A percentile compares a stretch with the other conserved stretches of the same genome.
Conservation (phyloP, 2,888 invertebrate species). For the Drosophila meridionalis region DNA sequence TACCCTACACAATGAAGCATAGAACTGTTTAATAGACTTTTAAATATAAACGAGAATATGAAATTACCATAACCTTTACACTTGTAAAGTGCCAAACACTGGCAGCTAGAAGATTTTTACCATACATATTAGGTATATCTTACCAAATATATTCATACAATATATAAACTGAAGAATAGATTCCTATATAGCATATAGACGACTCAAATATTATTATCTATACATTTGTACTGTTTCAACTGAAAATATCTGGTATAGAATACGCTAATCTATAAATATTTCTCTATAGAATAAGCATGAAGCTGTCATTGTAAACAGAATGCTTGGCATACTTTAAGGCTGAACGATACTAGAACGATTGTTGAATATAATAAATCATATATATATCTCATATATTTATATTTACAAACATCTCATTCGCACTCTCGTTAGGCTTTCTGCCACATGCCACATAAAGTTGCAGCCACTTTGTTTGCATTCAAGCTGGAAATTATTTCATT, state of each 20-base stretch:
- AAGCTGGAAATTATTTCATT: not conserved
- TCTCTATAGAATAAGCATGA: not conserved
- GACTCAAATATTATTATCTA: not conserved
- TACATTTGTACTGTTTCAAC: not conserved
- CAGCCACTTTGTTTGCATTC: constrained; percentile 36
- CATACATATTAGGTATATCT: too few relatives aligned
- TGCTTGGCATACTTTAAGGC: constrained; percentile 11
- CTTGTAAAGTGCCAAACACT: too few relatives aligned
- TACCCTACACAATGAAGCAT: too few relatives aligned
- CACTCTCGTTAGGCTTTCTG: not conserved
- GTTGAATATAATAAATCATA: too few relatives aligned
- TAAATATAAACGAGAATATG: too few relatives aligned
- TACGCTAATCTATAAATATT: not conserved
- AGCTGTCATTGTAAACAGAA: not conserved
- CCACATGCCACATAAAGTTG: constrained; percentile 25
- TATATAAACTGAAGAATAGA: too few relatives aligned
- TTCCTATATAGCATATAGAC: too few relatives aligned
- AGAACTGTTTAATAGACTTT: too few relatives aligned
- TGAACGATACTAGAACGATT: not conserved
- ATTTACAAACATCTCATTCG: not conserved
- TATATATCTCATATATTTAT: not conserved
- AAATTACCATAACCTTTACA: too few relatives aligned
- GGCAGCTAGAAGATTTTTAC: too few relatives aligned
- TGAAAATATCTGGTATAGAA: not conserved
- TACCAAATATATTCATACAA: too few relatives aligned